Evolutionary conservation across 2,888 invertebrate genomes (phyloP), one percentile per base, ranked within the genome.

Genomic region (Drosophila colorata): DNA sequence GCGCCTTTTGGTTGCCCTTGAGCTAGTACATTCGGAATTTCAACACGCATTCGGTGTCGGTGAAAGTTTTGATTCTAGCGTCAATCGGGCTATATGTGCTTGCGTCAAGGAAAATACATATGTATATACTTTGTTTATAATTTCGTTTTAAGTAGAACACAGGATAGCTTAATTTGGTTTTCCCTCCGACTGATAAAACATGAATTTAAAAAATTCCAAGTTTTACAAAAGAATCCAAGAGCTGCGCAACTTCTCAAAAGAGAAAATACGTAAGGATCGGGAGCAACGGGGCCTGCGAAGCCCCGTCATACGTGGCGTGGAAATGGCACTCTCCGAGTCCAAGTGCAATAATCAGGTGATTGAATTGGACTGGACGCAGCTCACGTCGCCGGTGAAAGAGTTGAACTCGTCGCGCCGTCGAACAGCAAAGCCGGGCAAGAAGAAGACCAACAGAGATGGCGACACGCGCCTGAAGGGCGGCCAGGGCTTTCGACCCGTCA

Each of bases 201-300:
- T 90, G 90, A 90, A 90, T 85, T 76, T 91, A 41, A 90, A 90
- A 85, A 90, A 88, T 77, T 91, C 88, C 14, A 90, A 90, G 90
- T 91, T 90, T 78, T 87, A 80, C 48, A 91, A 87, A 76, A 84
- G 89, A 52, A 90, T 90, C 49, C 91, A 90, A 85, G 80, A 85
- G 69, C 78, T 90, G 52, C 89, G 90, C 2, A 73, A 80, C 14
- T 78, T 83, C 52, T 89, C 90, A 18, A 90, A 85, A 56, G 85
- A 90, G 18, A 91, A 89, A 64, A 20, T 87, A 18, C 82, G 81
- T 5, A 81, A 78, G 53, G 79, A 88, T 43, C 76, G 68, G 5
- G 87, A 79, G 43, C 69, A 78, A 37, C 71, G 75, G 14, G 48
- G 16, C 16, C n/a, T 68, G 18, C 48, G 20, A 5, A 37, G 57